Conservation (phyloP, 2,113 vertebrate genomes). For the Pelvicachromis taeniatus region DNA sequence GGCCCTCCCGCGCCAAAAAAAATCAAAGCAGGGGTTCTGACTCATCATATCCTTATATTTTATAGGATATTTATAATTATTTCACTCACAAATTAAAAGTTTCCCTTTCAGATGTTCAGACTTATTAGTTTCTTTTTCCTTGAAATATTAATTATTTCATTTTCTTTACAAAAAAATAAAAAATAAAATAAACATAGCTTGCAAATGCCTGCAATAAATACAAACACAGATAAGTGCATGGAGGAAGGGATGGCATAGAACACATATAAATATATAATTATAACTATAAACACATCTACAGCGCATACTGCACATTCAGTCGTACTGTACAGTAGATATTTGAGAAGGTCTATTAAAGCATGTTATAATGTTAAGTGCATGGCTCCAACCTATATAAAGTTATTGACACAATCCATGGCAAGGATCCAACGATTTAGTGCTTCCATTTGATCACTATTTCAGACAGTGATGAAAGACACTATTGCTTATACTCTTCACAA, state of each 20-base stretch:
- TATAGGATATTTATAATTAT: too few species aligned
- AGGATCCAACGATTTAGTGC: not conserved
- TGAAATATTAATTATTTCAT: not conserved
- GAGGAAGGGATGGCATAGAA: not conserved
- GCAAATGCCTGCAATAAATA: not conserved
- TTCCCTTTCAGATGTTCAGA: not conserved
- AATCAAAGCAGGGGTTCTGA: not conserved
- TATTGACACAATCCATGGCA: not conserved
- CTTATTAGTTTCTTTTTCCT: not conserved
- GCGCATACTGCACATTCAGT: not conserved
- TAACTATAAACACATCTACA: not conserved
- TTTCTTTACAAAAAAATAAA: not conserved
- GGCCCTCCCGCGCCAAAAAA: too few species aligned
- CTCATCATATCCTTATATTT: not conserved
- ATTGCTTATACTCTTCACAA: not conserved
- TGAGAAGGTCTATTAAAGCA: not conserved
- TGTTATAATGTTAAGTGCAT: not conserved
- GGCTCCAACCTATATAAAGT: not conserved
- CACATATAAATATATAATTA: not conserved
- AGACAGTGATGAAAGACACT: not conserved
- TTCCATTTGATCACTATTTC: not conserved
- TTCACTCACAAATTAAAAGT: not conserved
- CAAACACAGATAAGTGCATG: not conserved
- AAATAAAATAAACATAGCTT: not conserved
- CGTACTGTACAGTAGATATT: not conserved